A percentile compares a stretch with the other conserved stretches of the same genome.
Conservation (phyloP, 2,797 vertebrate species). For the Chiroxiphia lanceolata region DNA sequence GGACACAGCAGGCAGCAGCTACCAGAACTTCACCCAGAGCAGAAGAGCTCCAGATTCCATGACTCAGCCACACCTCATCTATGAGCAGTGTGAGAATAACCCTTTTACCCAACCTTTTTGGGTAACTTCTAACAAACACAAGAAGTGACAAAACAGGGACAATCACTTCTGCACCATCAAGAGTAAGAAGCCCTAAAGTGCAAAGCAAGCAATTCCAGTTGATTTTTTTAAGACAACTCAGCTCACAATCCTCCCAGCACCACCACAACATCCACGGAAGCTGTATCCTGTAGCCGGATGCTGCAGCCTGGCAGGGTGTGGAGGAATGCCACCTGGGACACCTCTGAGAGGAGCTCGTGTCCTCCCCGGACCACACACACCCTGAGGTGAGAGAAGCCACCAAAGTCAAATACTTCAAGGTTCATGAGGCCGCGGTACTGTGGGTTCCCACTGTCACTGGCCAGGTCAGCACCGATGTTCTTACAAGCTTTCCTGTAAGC, state of each 20-base stretch:
- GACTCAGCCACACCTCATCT: fast-evolving
- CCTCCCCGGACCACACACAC: fast-evolving
- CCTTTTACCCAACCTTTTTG: no score
- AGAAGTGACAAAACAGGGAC: background rate
- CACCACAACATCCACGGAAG: fast-evolving
- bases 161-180: background rate
- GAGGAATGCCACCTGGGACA: background rate
- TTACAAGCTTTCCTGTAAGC: background rate
- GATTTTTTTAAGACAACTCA: no score
- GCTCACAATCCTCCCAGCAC: background rate
- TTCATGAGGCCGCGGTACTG: fast-evolving
- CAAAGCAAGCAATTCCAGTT: background rate
- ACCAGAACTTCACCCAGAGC: background rate
- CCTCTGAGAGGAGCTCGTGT: fast-evolving
- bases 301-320: fast-evolving
- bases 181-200: fast-evolving
- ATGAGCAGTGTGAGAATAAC: background rate
- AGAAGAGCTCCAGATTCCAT: fast-evolving
- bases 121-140: background rate
- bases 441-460: background rate
- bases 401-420: background rate
- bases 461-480: background rate
- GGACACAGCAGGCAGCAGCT: background rate
- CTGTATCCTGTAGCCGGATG: fast-evolving
- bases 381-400: background rate